Percentiles rank a stretch among this genome's conserved stretches.
phyloP scores from a whole-genome alignment of 2,797 vertebrate genomes.

The Holocentrus rufus region DNA sequence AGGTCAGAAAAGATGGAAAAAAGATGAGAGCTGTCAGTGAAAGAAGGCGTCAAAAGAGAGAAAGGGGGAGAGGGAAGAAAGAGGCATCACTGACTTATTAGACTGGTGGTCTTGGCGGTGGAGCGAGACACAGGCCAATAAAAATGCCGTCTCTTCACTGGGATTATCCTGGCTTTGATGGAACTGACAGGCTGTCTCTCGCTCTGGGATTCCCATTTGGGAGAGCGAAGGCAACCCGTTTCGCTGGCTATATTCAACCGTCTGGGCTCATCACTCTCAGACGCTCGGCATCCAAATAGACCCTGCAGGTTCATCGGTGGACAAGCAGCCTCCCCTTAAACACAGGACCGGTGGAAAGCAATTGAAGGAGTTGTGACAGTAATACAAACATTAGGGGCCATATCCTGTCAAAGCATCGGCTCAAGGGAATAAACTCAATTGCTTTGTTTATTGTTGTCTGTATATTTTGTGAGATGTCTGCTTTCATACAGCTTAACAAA shows the following conservation, averaged over 20 bases:
- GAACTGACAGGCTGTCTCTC: constrained; percentile 61
- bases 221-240: constrained; percentile 48
- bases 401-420: constrained; percentile 36
- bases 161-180: constrained; percentile 64
- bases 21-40: constrained; percentile 19
- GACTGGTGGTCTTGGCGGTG: constrained; percentile 41
- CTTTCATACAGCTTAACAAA: constrained; percentile 29
- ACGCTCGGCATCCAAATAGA: constrained; percentile 52
- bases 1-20: constrained; percentile 29
- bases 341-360: constrained; percentile 27
- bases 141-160: constrained; percentile 67
- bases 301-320: constrained; percentile 46
- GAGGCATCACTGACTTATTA: constrained; percentile 59
- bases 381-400: constrained; percentile 47
- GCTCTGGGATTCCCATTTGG: constrained; percentile 59
- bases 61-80: constrained; percentile 20
- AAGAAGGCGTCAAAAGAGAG: constrained; percentile 31
- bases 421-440: constrained; percentile 34
- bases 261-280: constrained; percentile 60
- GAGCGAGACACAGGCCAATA: constrained; percentile 67
- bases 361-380: constrained; percentile 44
- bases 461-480: constrained; percentile 23
- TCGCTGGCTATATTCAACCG: constrained; percentile 54
- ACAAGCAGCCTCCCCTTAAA: constrained; percentile 14
- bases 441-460: constrained; percentile 29